Base-by-base conservation (phyloP, 1,140 invertebrate species). In the Eufriesea mexicana region DNA sequence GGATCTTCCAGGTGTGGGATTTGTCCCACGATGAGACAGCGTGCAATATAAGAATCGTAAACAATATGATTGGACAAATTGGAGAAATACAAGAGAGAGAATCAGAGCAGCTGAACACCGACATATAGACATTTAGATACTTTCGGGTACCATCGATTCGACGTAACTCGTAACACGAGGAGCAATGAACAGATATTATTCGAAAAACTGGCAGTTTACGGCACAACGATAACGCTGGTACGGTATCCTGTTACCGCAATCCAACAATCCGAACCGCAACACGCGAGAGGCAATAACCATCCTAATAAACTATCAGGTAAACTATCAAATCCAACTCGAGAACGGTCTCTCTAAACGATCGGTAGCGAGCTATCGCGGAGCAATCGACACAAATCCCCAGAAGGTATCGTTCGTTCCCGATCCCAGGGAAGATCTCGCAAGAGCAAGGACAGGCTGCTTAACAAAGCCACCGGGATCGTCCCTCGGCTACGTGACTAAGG, bases 401-500 rank as follows among this genome's bases (percentile, higher is more conserved):
- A 51, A 28, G 59, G n/a, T 51, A 64, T 76, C 25, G 42, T 62
- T 75, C 42, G 51, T n/a, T 14, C 61, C 10, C 20, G 20, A 6
- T 45, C 20, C 66, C 23, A 0, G 14, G 35, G 35, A 23, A n/a
- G 54, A n/a, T 5, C 42, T 47, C 42, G 12, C 7, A 28, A 8
- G 23, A 61, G 42, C 12, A 28, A 12, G 64, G 54, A n/a, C 54
- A 23, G 20, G 51, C 75, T 81, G 79, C 66, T 77, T 75, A 84
- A 84, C 83, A 84, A 80, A 84, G 84, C 71, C 55, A 55, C 67
- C 54, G n/a, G 67, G 70, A 78, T 71, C 66, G 62, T 70, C 61
- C 57, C 71, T 42, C 83, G 75, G 62, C 54, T 85, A 85, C 70
- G 83, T 68, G 84, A 72, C 74, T 73, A 83, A 87, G 79, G 57